These are phyloP conservation scores for Macrophya alboannulata DNA, from an alignment of 2,888 invertebrate species.

Conservation along the genomic window DNA sequence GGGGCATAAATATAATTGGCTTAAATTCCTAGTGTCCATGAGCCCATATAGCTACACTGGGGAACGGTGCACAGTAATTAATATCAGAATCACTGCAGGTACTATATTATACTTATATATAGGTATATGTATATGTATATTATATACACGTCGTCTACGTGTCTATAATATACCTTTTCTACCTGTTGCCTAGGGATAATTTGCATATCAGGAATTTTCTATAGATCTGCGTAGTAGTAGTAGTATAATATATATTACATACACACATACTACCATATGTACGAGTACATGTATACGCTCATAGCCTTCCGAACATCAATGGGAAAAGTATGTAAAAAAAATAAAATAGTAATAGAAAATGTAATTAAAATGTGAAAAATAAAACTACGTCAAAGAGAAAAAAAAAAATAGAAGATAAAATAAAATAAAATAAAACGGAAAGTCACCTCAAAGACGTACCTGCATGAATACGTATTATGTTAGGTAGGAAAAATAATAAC, in stretches of 20 bases:
- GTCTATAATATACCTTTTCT: neutral
- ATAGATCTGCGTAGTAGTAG: neutral
- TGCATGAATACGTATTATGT: too few species aligned
- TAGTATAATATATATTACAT: neutral
- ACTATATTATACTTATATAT: neutral
- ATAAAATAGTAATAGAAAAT: neutral
- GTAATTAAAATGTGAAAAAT: neutral
- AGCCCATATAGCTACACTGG: constrained; percentile 60
- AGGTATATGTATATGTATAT: too few species aligned
- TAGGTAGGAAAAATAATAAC: neutral
- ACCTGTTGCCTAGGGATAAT: constrained; percentile 34
- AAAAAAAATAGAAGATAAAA: neutral
- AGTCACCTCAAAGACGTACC: neutral
- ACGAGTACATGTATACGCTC: too few species aligned
- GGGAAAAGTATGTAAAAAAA: neutral
- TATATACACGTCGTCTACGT: neutral
- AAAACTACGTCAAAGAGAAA: neutral
- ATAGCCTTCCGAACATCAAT: constrained; percentile 1
- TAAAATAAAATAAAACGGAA: too few species aligned
- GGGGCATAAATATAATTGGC: constrained; percentile 71
- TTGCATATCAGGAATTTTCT: constrained; percentile 51
- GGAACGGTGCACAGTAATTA: constrained; percentile 40
- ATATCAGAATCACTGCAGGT: constrained; percentile 47
- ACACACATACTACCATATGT: neutral
- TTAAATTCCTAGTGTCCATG: constrained; percentile 73